Base-by-base conservation (phyloP, 1,140 invertebrate genomes). In the Lamellibrachia luymesi region DNA sequence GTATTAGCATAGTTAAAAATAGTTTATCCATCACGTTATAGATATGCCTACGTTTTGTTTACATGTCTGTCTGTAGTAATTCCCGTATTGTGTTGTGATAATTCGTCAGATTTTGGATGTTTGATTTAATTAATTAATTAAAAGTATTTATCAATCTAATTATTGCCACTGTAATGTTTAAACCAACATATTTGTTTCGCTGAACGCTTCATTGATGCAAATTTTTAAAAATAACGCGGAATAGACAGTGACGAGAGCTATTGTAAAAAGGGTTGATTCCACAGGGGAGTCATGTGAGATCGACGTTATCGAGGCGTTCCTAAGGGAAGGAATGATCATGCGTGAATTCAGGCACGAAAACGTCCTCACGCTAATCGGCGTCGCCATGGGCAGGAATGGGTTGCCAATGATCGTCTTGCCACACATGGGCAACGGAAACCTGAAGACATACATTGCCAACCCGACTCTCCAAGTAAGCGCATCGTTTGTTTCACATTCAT, bases 261-360 rank as follows among this genome's bases (percentile, higher is more conserved):
- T 80, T 80, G 64, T 80, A 80, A 56, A 80, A 22, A 2, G 2
- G 64, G 8, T 80, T 22, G 17, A 8, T 22, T 22, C 13, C 17
- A 22, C 17, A 80, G 91, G 51, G 13, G 91, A 91, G 27, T 51
- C 38, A n/a, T 95, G 92, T 51, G 95, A 95, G 22, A 95, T 93
- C 22, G 95, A 96, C 90, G 96, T 96, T 93, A 93, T 96, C 8
- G 94, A 96, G 64, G 95, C 95, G 51, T 97, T 97, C 93, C 94
- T 97, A 2, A 95, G 96, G 49, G 97, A 97, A 95, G 97, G 96
- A 2, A 93, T 97, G 27, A 96, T 96, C 92, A 97, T 97, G 97
- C 97, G 97, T 93, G 96, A 97, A 93, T 97, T 97, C 94, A 94
- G 96, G 89, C 96, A 97, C 93, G 92, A 93, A 4, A 96, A 97